Percentiles rank a stretch among this genome's conserved stretches.
Conservation (phyloP, 2,113 vertebrate genomes). For the Atherinomorus stipes region DNA sequence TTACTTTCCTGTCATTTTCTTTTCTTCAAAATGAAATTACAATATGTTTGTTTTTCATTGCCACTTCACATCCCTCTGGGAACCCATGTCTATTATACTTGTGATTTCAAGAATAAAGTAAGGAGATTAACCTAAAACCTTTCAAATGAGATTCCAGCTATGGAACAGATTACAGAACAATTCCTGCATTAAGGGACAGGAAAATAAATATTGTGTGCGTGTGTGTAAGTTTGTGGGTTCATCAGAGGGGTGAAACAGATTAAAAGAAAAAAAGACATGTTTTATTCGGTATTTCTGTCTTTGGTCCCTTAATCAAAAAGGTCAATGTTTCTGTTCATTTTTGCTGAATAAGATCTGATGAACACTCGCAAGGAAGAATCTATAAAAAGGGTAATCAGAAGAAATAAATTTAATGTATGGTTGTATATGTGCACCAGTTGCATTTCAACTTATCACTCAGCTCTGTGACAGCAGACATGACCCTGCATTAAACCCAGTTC, state of each 20-base stretch:
- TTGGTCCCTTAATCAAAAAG: too few relatives aligned
- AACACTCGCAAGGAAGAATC: too few relatives aligned
- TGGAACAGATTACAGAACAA: conserved; percentile 25
- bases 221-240: background rate
- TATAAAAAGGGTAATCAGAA: too few relatives aligned
- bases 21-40: background rate
- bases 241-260: background rate
- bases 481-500: conserved; percentile 51
- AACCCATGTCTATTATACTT: background rate
- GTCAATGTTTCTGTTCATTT: too few relatives aligned
- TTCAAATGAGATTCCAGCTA: conserved; percentile 35
- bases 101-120: conserved; percentile 10
- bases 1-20: background rate
- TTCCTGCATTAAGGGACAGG: background rate
- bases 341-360: too few relatives aligned
- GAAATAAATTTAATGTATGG: too few relatives aligned
- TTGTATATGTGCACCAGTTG: too few relatives aligned
- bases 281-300: too few relatives aligned
- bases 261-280: background rate
- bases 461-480: conserved; percentile 37
- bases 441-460: background rate
- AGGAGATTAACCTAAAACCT: conserved; percentile 35
- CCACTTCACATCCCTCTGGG: background rate
- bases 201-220: conserved; percentile 12
- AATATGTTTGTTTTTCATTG: background rate